Base-by-base conservation (phyloP, 2,113 vertebrate genomes). In the Hirundichthys speculiger region DNA sequence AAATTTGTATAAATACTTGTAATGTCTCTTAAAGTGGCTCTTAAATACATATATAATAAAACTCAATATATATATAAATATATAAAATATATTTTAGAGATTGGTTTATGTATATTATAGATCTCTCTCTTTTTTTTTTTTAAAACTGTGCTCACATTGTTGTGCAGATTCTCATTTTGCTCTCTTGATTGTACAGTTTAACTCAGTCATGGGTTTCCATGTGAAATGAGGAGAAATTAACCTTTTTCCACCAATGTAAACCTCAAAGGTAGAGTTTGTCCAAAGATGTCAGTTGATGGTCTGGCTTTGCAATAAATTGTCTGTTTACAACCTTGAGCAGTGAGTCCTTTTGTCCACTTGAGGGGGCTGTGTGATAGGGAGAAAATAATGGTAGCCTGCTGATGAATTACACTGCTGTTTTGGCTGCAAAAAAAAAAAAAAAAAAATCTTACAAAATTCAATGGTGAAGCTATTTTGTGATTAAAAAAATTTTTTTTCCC, bases 271-370 rank as follows among this genome's bases (percentile, higher is more conserved):
- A 2, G 21, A 49, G 20, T 69, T 48, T 55, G 58, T 73, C 50
- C 20, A 73, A 70, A 69, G 10, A 70, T 78, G 40, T 59, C 47
- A 16, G 20, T 54, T 68, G 73, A 41, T 54, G 24, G 13, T 54
- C 47, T 46, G 56, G 47, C 24, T 16, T 50, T 72, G 19, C 50
- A 67, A 75, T 80, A 86, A 85, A 86, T 30, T 34, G 10, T 77
- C 46, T 15, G 16, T 50, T 45, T 30, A 70, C 50, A 58, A 70
- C 12, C n/a, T 2, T 22, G 46, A 64, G 60, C 63, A 66, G 15
- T 72, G 59, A 45, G 1, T 59, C 13, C 0, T 38, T 79, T 59
- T 82, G 66, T 86, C 88, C 89, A 85, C 84, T 69, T 45, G 88
- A 77, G 78, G 82, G 88, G 3, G 82, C 72, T 46, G 24, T 60